Conservation (phyloP, 2,888 invertebrate species). For the Salticus scenicus region DNA sequence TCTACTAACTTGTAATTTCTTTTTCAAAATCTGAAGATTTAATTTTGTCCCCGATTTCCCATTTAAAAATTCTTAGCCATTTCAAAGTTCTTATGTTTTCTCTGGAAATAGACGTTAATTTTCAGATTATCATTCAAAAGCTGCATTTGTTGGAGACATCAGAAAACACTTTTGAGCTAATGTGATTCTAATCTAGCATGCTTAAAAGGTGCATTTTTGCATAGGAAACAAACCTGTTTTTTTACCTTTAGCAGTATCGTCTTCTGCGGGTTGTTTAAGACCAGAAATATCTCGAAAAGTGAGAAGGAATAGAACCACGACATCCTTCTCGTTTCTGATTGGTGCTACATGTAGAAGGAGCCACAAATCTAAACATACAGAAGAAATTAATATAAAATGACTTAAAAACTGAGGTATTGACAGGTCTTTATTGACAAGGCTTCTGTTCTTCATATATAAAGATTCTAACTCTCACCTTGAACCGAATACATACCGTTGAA, state of each 20-base stretch:
- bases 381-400: constrained; percentile 5
- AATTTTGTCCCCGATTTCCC: too few relatives aligned
- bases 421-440: too few relatives aligned
- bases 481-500: too few relatives aligned
- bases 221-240: constrained; percentile 61
- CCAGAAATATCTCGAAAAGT: constrained; percentile 99
- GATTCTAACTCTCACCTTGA: too few relatives aligned
- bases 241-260: constrained; percentile 94
- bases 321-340: constrained; percentile 99
- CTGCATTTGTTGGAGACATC: not conserved
- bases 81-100: too few relatives aligned
- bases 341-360: constrained; percentile 98
- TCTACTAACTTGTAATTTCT: too few relatives aligned
- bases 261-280: constrained; percentile 98
- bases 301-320: constrained; percentile 97
- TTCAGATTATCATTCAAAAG: not conserved
- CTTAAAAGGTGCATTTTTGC: constrained; percentile 61
- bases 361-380: constrained; percentile 82
- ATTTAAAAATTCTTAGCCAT: too few relatives aligned
- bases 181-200: constrained; percentile 56
- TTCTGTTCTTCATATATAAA: too few relatives aligned
- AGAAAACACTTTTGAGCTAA: not conserved
- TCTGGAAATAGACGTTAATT: too few relatives aligned
- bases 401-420: too few relatives aligned
- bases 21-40: too few relatives aligned